These are phyloP conservation scores for Gymnothorax javanicus DNA, from an alignment of 2,797 vertebrate species.

Conservation along the genomic window DNA sequence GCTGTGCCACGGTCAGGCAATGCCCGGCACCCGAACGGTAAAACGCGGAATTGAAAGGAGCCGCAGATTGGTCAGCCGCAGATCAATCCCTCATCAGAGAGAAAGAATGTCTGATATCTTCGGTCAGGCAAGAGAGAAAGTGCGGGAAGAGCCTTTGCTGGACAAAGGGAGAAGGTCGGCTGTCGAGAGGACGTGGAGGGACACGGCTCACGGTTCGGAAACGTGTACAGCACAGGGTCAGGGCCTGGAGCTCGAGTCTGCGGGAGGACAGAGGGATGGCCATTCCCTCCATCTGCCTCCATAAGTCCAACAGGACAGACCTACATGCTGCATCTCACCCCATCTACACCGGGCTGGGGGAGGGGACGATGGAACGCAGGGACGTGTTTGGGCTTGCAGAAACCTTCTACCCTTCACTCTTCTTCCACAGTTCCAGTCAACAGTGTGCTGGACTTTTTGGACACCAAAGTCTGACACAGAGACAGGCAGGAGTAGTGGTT, in stretches of 20 bases:
- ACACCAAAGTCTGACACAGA: background rate
- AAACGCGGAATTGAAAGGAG: background rate
- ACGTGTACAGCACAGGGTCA: background rate
- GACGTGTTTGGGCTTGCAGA: background rate
- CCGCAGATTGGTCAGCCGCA: background rate
- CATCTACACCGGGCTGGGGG: slow-evolving; percentile 7
- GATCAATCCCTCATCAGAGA: background rate
- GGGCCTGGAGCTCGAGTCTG: background rate
- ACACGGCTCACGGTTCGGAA: background rate
- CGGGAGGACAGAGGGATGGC: background rate
- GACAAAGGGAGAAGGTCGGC: slow-evolving; percentile 27
- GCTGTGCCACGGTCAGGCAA: background rate
- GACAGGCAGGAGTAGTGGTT: background rate
- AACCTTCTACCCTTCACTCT: background rate
- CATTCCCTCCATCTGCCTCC: too few species aligned
- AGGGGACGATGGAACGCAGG: background rate
- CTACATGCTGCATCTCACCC: background rate
- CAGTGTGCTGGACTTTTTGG: background rate
- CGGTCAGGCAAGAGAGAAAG: background rate
- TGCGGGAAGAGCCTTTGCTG: background rate
- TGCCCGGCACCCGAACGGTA: background rate
- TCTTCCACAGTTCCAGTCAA: background rate
- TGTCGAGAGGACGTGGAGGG: background rate
- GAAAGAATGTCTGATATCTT: background rate
- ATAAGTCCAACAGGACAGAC: background rate